Base-by-base conservation (phyloP, 2,113 vertebrate species). In the Acinonyx jubatus region DNA sequence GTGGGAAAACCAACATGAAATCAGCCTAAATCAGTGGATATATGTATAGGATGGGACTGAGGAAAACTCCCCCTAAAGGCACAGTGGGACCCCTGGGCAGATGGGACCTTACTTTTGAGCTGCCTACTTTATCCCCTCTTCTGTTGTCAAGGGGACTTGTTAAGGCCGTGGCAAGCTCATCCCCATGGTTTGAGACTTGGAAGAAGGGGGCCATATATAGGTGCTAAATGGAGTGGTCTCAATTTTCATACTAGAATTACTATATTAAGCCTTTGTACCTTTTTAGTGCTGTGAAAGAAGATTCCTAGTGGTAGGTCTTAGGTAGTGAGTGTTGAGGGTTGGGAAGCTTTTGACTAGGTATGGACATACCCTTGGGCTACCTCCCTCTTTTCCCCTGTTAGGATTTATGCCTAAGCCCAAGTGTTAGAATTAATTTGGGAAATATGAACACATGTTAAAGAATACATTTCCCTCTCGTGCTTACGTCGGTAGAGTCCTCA, bases 391-490 rank as follows among this genome's bases (percentile, higher is more conserved):
- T 84, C 81, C 81, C 29, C 55, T 63, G 0, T 52, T 69, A 25
- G 27, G 45, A 82, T 69, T 84, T 76, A 71, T 84, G 69, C 63
- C 27, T 27, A 55, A 89, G 57, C 50, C 7, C 7, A 33, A 52
- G 6, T 33, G 7, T 15, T 55, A 16, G 78, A 89, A 79, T 89
- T 93, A 71, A 45, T 6, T 12, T 55, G 48, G 52, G 90, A 86
- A 36, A 21, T 18, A 27, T 4, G 73, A 83, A 52, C 25, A 76
- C 9, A 0, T 14, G 31, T 50, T 96, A 91, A 83, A 92, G 55
- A 93, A 61, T 14, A 6, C 7, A 16, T 50, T 74, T 97, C n/a
- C 79, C 81, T 73, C 68, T 41, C 31, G 78, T 52, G 82, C 45
- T 61, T 38, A 15, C 0, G 4, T 57, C 33, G 45, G 50, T 45